These are phyloP conservation scores for Maniola jurtina DNA, from an alignment of 1,140 invertebrate genomes.

Conservation along the genomic window DNA sequence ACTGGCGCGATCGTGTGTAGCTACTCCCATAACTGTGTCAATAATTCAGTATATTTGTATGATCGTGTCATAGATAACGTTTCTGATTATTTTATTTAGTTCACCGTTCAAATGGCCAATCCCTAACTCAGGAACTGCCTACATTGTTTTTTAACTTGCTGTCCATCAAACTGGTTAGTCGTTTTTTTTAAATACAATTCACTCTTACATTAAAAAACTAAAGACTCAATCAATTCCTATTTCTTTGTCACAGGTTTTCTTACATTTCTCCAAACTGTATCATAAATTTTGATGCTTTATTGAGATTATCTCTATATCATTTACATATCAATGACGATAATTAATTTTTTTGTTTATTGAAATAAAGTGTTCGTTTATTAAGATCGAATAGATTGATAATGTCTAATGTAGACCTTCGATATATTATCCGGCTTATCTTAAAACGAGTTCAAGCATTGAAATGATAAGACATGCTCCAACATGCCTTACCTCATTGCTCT, in stretches of 20 bases:
- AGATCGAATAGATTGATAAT: neutral
- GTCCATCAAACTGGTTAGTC: no score
- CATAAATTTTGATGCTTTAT: neutral
- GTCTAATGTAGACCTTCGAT: conserved; percentile 6
- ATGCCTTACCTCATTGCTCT: neutral
- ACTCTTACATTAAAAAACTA: no score
- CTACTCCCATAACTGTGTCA: conserved; percentile 26
- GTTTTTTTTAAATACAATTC: no score
- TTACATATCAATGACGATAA: conserved; percentile 1
- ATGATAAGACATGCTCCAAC: conserved; percentile 1
- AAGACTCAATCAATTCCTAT: no score
- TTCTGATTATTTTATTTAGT: conserved; percentile 12
- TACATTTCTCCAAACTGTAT: no score
- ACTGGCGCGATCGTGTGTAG: conserved; percentile 17
- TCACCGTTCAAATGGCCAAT: neutral
- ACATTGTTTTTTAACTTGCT: no score
- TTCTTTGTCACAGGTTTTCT: no score
- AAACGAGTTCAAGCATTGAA: conserved; percentile 1
- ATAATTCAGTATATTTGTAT: conserved; percentile 27
- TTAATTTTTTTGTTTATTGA: neutral
- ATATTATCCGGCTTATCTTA: conserved; percentile 6
- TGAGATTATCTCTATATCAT: neutral
- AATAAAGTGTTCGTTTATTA: neutral
- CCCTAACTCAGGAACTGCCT: no score
- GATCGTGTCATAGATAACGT: conserved; percentile 22